phyloP scores from a whole-genome alignment of 1,140 invertebrate species.

The Papilio helenus region DNA sequence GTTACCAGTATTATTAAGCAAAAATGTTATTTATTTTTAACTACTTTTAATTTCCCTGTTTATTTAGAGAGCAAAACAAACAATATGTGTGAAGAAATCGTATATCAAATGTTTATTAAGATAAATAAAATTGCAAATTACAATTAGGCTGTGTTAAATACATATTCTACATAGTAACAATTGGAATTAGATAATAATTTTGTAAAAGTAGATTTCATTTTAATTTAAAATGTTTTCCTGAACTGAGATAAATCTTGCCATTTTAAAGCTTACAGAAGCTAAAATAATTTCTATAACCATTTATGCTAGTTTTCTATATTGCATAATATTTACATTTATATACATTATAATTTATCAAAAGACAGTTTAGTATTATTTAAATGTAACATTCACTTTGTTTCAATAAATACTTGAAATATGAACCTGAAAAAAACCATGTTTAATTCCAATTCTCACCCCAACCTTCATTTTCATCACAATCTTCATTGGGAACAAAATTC shows the following conservation, averaged over 20 bases:
- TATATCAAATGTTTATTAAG: slow-evolving; percentile 50
- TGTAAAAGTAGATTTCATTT: neutral
- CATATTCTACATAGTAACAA: slow-evolving; percentile 49
- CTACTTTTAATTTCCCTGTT: slow-evolving; percentile 7
- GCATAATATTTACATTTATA: slow-evolving; percentile 36
- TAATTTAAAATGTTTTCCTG: neutral
- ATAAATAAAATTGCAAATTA: slow-evolving; percentile 44
- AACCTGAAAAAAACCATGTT: slow-evolving; percentile 4
- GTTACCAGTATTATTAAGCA: neutral
- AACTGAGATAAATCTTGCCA: slow-evolving; percentile 17
- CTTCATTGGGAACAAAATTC: slow-evolving; percentile 74
- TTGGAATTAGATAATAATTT: neutral
- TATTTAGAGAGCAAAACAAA: slow-evolving; percentile 43
- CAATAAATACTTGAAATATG: slow-evolving; percentile 43
- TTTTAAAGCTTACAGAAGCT: slow-evolving; percentile 34
- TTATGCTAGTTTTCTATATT: slow-evolving; percentile 36
- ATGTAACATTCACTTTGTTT: slow-evolving; percentile 34
- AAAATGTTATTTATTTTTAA: slow-evolving; percentile 27
- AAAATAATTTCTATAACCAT: slow-evolving; percentile 9
- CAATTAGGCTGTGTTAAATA: slow-evolving; percentile 56
- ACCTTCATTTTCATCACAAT: slow-evolving; percentile 65
- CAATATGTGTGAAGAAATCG: slow-evolving; percentile 39
- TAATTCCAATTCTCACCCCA: slow-evolving; percentile 81
- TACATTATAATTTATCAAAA: slow-evolving; percentile 32
- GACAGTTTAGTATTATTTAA: slow-evolving; percentile 17